Evolutionary conservation across 2,888 invertebrate species (phyloP).

Genomic region (Sericinus montela): DNA sequence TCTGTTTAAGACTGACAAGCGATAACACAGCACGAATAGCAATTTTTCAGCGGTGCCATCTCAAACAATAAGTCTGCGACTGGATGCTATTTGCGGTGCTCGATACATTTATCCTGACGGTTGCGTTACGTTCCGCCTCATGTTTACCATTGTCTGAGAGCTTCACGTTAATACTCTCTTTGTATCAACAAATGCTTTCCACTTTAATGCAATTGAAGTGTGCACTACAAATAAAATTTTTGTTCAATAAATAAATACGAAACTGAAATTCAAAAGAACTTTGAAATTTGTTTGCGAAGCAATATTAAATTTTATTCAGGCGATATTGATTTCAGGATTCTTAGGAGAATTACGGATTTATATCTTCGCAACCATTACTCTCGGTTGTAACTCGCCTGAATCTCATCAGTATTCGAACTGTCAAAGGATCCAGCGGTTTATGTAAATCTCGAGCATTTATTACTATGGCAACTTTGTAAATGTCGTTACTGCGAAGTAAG

Average conservation of each 20-base stretch:
- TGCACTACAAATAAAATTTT: conserved; percentile 23
- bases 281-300: background rate
- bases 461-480: conserved; percentile 44
- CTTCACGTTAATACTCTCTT: conserved; percentile 55
- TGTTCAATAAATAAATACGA: background rate
- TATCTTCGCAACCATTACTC: conserved; percentile 38
- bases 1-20: conserved; percentile 13
- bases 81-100: conserved; percentile 49
- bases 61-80: conserved; percentile 63
- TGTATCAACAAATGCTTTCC: conserved; percentile 53
- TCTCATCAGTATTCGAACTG: conserved; percentile 56
- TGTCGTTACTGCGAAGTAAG: conserved; percentile 35
- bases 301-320: conserved; percentile 3
- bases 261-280: background rate
- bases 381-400: conserved; percentile 38
- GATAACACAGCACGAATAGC: conserved; percentile 34
- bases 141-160: conserved; percentile 69
- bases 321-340: conserved; percentile 31
- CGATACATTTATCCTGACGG: conserved; percentile 62
- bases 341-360: conserved; percentile 50
- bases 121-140: conserved; percentile 48
- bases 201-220: conserved; percentile 45
- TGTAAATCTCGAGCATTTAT: conserved; percentile 59
- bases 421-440: conserved; percentile 54
- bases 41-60: conserved; percentile 58